Conservation (phyloP, 2,113 vertebrate species). For the Leptosomus discolor region DNA sequence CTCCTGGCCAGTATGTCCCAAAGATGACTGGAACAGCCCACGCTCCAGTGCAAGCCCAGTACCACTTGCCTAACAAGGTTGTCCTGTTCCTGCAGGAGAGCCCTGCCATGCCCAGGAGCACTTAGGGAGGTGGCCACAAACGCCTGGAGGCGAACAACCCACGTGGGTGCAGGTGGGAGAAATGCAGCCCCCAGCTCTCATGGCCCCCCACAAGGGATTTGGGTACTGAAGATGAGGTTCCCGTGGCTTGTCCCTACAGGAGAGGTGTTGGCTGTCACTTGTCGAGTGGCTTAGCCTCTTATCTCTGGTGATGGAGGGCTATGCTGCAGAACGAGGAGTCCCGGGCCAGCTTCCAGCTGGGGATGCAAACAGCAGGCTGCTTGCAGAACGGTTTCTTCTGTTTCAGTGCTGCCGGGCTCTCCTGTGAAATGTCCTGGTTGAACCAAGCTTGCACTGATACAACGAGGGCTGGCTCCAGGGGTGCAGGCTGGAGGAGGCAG, state of each 20-base stretch:
- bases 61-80: fast-evolving
- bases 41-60: fast-evolving
- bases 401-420: neutral
- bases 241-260: neutral
- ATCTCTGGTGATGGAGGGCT: neutral
- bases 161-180: fast-evolving
- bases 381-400: fast-evolving
- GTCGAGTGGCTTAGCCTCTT: neutral
- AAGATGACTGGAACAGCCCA: neutral
- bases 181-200: fast-evolving
- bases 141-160: neutral
- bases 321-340: neutral
- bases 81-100: neutral
- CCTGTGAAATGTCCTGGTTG: neutral
- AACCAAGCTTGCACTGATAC: neutral
- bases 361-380: neutral
- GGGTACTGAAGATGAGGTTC: neutral
- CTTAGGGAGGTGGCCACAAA: fast-evolving
- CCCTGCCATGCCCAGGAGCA: neutral
- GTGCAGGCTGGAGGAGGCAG: neutral
- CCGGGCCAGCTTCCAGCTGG: neutral
- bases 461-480: neutral
- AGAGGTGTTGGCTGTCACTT: neutral
- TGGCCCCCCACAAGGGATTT: fast-evolving
- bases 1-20: neutral